phyloP scores from a whole-genome alignment of 2,888 invertebrate species.

The Aleiodes testaceus region DNA sequence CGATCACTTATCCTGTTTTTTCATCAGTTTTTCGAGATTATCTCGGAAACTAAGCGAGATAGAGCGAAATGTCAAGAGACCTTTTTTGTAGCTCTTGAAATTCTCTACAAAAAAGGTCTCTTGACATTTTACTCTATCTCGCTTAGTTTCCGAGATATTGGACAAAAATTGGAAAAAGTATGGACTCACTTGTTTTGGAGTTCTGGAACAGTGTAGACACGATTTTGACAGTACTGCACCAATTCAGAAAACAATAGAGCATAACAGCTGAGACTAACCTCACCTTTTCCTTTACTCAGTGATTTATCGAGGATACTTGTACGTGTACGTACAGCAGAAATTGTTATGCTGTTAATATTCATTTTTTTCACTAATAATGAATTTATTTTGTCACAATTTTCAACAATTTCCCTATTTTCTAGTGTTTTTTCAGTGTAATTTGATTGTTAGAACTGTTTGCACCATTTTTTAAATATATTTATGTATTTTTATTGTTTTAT shows the following conservation, averaged over 20 bases:
- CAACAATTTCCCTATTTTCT: no score
- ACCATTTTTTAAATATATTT: no score
- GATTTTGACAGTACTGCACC: constrained; percentile 98
- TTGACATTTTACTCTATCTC: constrained; percentile 22
- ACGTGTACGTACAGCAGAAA: constrained; percentile 76
- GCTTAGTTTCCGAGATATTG: not conserved
- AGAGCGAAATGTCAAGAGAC: no score
- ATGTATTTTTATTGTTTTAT: no score
- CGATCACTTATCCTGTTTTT: not conserved
- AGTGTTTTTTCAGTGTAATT: no score
- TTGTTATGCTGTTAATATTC: constrained; percentile 63
- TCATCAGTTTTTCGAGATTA: not conserved
- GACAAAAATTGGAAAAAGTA: not conserved
- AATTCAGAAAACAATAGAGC: constrained; percentile 98
- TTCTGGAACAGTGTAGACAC: constrained; percentile 95
- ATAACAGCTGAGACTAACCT: constrained; percentile 93
- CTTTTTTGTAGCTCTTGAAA: not conserved
- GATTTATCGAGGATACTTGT: constrained; percentile 92
- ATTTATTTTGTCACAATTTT: not conserved
- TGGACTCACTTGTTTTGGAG: constrained; percentile 88
- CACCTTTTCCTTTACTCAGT: constrained; percentile 92
- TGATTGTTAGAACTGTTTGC: no score
- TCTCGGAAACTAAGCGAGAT: not conserved
- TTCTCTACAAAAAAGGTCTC: constrained; percentile 14
- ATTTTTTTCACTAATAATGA: not conserved